Conservation (phyloP, 2,888 invertebrate genomes). For the Pterostichus niger region DNA sequence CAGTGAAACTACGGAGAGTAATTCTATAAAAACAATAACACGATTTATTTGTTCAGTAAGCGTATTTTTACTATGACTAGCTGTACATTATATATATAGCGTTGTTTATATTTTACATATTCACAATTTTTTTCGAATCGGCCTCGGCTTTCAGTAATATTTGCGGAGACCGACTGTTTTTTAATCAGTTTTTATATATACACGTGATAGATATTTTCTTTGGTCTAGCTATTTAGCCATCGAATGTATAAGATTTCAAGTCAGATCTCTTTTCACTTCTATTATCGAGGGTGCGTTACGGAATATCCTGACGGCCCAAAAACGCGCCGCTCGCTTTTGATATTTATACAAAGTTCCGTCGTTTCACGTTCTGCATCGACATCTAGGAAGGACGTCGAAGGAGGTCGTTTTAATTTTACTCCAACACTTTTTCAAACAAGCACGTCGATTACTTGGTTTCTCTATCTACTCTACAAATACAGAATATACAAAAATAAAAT, state of each 20-base stretch:
- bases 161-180: constrained; percentile 69
- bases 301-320: constrained; percentile 59
- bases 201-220: constrained; percentile 76
- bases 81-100: constrained; percentile 77
- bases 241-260: constrained; percentile 69
- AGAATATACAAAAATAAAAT: constrained; percentile 67
- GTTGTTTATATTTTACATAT: constrained; percentile 76
- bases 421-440: constrained; percentile 10
- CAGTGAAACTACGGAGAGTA: constrained; percentile 75
- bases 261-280: constrained; percentile 55
- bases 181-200: constrained; percentile 74
- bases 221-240: constrained; percentile 76
- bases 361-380: constrained; percentile 4
- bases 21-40: constrained; percentile 79
- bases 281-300: constrained; percentile 61
- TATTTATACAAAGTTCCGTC: constrained; percentile 27
- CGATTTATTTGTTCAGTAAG: constrained; percentile 77
- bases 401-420: constrained; percentile 15
- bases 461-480: constrained; percentile 54
- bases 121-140: constrained; percentile 75
- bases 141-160: constrained; percentile 69
- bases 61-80: constrained; percentile 78
- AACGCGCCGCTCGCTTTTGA: constrained; percentile 27
- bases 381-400: too few species aligned
- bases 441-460: constrained; percentile 43